Base-by-base conservation (phyloP, 2,888 invertebrate species). In the Cataglyphis rosenhaueri region DNA sequence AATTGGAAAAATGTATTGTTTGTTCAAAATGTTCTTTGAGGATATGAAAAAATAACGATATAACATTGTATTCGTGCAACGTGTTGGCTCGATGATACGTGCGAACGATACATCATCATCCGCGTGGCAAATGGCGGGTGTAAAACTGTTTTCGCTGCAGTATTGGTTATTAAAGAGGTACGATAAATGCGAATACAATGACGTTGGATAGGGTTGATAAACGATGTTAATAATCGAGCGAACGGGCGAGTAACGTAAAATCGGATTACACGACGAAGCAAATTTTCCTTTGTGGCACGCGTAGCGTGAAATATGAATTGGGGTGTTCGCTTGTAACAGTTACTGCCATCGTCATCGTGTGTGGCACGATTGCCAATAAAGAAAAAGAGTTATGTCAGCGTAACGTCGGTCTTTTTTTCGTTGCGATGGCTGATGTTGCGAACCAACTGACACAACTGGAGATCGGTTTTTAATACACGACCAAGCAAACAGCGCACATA, bases 181-280 rank as follows among this genome's bases (percentile, higher is more conserved):
- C 32, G 81, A 59, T 59, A 35, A 78, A 64, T 66, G 79, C 78
- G 74, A 64, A 38, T 71, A 81, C 62, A 81, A 81, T 75, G 76
- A 81, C 55, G 62, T 18, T 18, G n/a, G 29, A 18, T 52, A 12
- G 41, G 10, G 62, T 75, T 74, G 81, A 81, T 76, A 81, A 79
- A 81, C 81, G 81, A 76, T 81, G 75, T 81, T 81, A 81, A 81
- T 81, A 81, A 81, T 75, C 81, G 75, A 35, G 18, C 59, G 44
- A 59, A 78, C 41, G 32, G 59, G 59, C 70, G 55, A 52, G 52
- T 21, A 35, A 79, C 59, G 59, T 79, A 79, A 79, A 79, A 71
- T 21, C 44, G 71, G 59, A 79, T 79, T 71, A 79, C 44, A 35
- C 78, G 71, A 59, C 44, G 44, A 35, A 79, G 78, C 78, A 35